Base-by-base conservation (phyloP, 2,888 invertebrate species). In the Callyntrura guangdongensis region DNA sequence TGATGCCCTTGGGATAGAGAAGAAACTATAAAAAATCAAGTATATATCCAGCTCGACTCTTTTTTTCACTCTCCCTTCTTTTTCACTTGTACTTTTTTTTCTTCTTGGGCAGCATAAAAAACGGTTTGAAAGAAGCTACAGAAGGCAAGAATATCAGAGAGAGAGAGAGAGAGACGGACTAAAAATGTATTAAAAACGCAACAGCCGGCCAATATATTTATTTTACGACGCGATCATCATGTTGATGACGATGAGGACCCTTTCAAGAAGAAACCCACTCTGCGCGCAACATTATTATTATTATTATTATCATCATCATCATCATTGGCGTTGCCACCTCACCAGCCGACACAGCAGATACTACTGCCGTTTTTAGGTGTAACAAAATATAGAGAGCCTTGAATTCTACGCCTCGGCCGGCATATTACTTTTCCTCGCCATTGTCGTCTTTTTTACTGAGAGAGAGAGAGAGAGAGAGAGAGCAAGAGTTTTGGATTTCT, bases 151-250 rank as follows among this genome's bases (percentile, higher is more conserved):
- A 56, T 56, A 27, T 56, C 5, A n/a, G 53, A 72, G 14, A 67
- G 36, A 14, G 45, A 45, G 36, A 36, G 25, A 45, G 69, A 22
- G 6, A 17, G 59, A 64, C 2, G 9, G 22, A 59, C 17, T 6
- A 59, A 22, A 36, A n/a, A 69, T 77, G 22, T 8, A 17, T 59
- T 53, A 74, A 59, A 36, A 81, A 82, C 45, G 72, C 69, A 84
- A 82, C 87, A 88, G 87, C 87, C 87, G 87, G 87, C 87, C 82
- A 88, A 53, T 88, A 53, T 17, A 72, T 69, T 69, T 69, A 17
- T 11, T 22, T 64, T 64, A 22, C 25, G 6, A 25, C 5, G 8
- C 8, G 36, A 36, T 36, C 36, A 36, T 36, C 36, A 36, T 36
- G 22, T 22, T 9, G 61, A 22, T 11, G 22, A 22, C 14, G 53